These are phyloP conservation scores for Pelecanus crispus DNA, from an alignment of 2,113 vertebrate genomes.

Conservation along the genomic window DNA sequence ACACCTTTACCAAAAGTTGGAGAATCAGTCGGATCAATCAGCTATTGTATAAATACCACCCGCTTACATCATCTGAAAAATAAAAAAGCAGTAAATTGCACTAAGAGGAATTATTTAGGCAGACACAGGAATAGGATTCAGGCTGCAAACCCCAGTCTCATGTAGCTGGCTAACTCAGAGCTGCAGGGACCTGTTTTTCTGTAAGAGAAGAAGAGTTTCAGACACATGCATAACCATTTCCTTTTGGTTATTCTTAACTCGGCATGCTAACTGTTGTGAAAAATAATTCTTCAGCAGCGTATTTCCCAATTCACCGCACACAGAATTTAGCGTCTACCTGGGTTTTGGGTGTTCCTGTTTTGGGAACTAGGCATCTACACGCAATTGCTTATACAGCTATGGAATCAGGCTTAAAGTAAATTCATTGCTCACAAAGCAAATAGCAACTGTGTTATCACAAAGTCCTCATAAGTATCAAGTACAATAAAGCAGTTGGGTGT, in stretches of 20 bases:
- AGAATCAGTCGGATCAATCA: neutral
- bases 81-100: neutral
- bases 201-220: neutral
- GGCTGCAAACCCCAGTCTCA: neutral
- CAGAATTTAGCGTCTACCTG: neutral
- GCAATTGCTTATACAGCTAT: neutral
- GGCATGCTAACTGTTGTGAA: neutral
- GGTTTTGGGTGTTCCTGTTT: neutral
- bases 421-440: neutral
- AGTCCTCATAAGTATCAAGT: neutral
- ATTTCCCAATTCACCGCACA: neutral
- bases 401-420: neutral
- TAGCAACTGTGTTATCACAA: neutral
- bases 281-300: neutral
- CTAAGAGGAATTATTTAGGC: neutral
- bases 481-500: neutral
- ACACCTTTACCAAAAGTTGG: neutral
- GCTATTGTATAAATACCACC: neutral
- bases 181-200: neutral
- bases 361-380: neutral
- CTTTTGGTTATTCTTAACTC: neutral
- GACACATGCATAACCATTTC: neutral
- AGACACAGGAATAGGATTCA: neutral
- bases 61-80: neutral
- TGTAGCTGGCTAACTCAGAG: fast-evolving